Base-by-base conservation (phyloP, 2,797 vertebrate genomes). In the Catostomus latipinnis region DNA sequence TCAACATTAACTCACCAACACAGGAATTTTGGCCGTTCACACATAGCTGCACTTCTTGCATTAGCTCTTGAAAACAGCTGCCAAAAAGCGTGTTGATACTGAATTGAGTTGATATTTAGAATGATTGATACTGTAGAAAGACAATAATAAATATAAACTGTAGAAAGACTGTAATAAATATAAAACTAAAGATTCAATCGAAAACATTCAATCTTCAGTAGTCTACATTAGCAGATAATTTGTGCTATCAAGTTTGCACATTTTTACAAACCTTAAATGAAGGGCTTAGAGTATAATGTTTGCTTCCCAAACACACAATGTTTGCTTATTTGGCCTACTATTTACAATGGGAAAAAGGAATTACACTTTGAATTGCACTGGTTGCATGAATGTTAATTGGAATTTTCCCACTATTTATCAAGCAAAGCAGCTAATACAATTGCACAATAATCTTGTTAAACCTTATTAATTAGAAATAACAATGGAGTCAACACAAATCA, bases 401-500 rank as follows among this genome's bases (percentile, higher is more conserved):
- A 86, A 76, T 5, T 72, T 71, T 62, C n/a, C 11, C 49, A 78
- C 74, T 80, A 85, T 88, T 88, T 88, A 87, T 84, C 69, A 86
- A 76, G 77, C 78, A 61, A 14, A 84, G 69, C 16, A 14, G 80
- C 80, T 87, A 87, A 88, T 80, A 80, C 85, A 85, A 87, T 84
- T 83, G 48, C 82, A 82, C 84, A 89, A 90, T 87, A 90, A 88
- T 89, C 82, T 81, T 88, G 84, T 86, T 88, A 84, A 92, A 89
- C 88, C 82, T 86, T 61, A 83, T 84, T 89, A 88, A 92, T 92
- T 89, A 86, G 89, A 90, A 88, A 86, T 54, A 90, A 86, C 85
- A 91, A 85, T 86, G 80, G 67, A 49, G 78, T 88, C 87, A 82
- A 87, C 85, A 82, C 75, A 71, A 84, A 89, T 91, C 84, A 85